Conservation (phyloP, 2,113 vertebrate genomes). For the Hyla sarda region DNA sequence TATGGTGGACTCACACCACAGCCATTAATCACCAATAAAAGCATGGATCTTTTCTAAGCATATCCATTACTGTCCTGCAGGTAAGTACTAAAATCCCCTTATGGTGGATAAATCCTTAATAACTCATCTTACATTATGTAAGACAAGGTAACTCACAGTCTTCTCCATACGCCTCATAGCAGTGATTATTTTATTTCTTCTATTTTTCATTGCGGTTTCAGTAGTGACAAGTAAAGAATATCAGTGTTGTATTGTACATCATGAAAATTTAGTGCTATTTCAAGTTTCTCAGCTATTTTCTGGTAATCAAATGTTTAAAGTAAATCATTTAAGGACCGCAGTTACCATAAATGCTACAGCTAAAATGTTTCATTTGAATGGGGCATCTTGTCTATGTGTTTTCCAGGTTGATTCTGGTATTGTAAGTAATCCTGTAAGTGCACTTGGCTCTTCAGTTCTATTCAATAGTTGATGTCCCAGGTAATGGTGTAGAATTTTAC, state of each 20-base stretch:
- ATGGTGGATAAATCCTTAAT: no score
- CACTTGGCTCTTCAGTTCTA: not conserved
- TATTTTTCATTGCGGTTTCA: not conserved
- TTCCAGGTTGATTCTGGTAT: not conserved
- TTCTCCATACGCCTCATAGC: not conserved
- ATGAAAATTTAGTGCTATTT: not conserved
- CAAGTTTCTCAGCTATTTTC: not conserved
- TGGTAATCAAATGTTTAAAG: no score
- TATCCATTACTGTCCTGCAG: no score
- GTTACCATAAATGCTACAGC: not conserved
- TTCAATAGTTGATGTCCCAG: not conserved
- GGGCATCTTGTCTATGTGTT: not conserved
- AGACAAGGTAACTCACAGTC: not conserved
- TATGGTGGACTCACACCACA: no score
- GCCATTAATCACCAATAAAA: no score
- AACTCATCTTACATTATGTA: conserved; percentile 24
- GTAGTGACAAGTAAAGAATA: not conserved
- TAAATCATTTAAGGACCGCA: no score
- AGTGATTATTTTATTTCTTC: not conserved
- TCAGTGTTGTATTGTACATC: not conserved
- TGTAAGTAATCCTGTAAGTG: not conserved
- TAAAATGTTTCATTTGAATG: not conserved
- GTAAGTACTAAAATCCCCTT: no score
- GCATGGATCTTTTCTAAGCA: no score
- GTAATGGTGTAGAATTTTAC: not conserved